Evolutionary conservation across 2,797 vertebrate genomes (phyloP), one percentile per base, ranked within the genome.

Genomic region (Spizella passerina): DNA sequence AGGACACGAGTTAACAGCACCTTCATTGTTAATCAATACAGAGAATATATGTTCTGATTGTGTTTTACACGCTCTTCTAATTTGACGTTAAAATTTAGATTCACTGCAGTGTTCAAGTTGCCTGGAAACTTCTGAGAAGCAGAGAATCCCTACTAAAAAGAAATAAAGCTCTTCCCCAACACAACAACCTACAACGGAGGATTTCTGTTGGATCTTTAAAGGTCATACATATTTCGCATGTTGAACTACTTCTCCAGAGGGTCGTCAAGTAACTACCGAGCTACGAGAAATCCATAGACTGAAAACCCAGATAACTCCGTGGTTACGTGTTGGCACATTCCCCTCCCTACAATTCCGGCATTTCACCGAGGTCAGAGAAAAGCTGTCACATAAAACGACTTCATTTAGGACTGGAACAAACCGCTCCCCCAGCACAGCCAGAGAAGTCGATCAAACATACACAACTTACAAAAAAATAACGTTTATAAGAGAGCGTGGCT

Each of bases 361-460:
- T 92, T 94, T 92, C 89, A 57, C 47, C 34, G 78, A 85, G 59
- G 77, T 92, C 88, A 88, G 55, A 76, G 82, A 91, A 87, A 94
- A 96, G 60, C 61, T 91, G 81, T 69, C 95, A 93, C 36, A 57
- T 2, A 90, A 65, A 92, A 30, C 39, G 49, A 63, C 92, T 90
- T 60, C 21, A 65, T 59, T 86, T n/a, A 39, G 77, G 55, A 75
- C 64, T 55, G 61, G 49, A 68, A 61, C 17, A 80, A 93, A 59
- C 72, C n/a, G 6, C 2, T 7, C 9, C 46, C 19, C 12, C 50
- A 50, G 17, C 47, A 63, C 0, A 77, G 44, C n/a, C 76, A 61
- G 1, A 59, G 32, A 78, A 91, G 77, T 71, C 34, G 57, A 66
- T 65, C 38, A 70, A 76, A 61, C 5, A n/a, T n/a, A 44, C 9